Evolutionary conservation across 2,113 vertebrate genomes (phyloP), one percentile per base, ranked within the genome.

Genomic region (Limanda limanda): DNA sequence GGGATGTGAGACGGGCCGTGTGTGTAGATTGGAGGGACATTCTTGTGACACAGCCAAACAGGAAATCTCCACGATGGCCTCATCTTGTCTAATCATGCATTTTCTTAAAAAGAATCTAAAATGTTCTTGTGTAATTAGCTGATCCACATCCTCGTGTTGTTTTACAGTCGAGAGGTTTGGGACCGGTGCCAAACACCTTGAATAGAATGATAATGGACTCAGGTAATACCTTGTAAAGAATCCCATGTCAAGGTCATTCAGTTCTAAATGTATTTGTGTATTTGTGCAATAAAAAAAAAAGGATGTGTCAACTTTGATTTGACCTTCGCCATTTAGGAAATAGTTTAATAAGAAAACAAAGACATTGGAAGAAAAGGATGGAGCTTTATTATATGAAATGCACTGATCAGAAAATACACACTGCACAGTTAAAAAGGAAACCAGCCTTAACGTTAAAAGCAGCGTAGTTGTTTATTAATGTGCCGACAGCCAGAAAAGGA

Each of bases 91-190:
- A 73, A 85, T 86, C 68, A 58, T 45, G 11, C 24, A 31, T 56
- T 62, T 59, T 67, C 59, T 61, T 71, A 57, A 17, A 10, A 61
- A 77, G 60, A 71, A 75, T 71, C 10, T 61, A 13, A 59, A 31
- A 31, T 10, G 3, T 56, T 14, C 62, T 54, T 63, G 55, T 52
- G 57, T 56, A 78, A 69, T 83, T 70, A 81, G 23, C 51, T 54
- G 63, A 81, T 69, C 31, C 69, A 80, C 79, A 82, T 85, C 68
- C 68, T 85, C 25, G 23, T 72, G 78, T 86, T 88, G 77, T 89
- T 87, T 81, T 13, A 76, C 20, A 35, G 23, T 58, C 61, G 48
- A 76, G 8, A 23, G 12, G 17, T 61, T 71, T 84, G 24, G 86
- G 78, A 81, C 18, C 24, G 25, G 42, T 1, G 73, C 84, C 83